A percentile compares a stretch with the other conserved stretches of the same genome.
Conservation (phyloP, 92 coral and sea anemone species). For the Micromussa lordhowensis region DNA sequence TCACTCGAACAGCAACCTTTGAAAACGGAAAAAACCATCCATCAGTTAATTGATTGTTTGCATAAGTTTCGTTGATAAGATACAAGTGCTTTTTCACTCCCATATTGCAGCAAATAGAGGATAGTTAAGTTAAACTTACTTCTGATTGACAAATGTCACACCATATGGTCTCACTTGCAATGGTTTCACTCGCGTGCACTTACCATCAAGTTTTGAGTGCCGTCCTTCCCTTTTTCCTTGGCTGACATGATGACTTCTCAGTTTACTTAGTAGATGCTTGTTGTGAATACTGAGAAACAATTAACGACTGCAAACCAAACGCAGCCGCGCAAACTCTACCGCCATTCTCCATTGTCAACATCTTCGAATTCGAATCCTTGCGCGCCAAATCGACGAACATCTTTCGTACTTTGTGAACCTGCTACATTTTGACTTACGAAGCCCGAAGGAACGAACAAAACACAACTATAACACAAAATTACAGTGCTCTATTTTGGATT, state of each 20-base stretch:
- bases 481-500: not conserved
- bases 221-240: conserved; percentile 63
- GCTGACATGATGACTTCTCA: conserved; percentile 69
- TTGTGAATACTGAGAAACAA: not conserved
- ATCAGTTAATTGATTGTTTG: not conserved
- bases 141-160: not conserved
- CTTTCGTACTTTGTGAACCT: not conserved
- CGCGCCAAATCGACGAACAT: not conserved
- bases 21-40: not conserved
- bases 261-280: conserved; percentile 34
- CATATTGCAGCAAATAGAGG: not conserved
- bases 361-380: conserved; percentile 12
- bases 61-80: not conserved
- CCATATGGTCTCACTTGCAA: not conserved
- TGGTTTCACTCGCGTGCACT: not conserved
- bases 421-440: conserved; percentile 16
- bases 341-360: not conserved
- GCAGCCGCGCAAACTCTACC: not conserved
- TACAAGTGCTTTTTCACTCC: not conserved
- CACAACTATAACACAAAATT: not conserved
- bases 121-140: not conserved
- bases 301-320: conserved; percentile 1
- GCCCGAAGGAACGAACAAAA: not conserved
- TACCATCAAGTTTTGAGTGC: conserved; percentile 68
- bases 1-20: conserved; percentile 78